Evolutionary conservation across 2,888 invertebrate species (phyloP).

Genomic region (Allacma fusca): DNA sequence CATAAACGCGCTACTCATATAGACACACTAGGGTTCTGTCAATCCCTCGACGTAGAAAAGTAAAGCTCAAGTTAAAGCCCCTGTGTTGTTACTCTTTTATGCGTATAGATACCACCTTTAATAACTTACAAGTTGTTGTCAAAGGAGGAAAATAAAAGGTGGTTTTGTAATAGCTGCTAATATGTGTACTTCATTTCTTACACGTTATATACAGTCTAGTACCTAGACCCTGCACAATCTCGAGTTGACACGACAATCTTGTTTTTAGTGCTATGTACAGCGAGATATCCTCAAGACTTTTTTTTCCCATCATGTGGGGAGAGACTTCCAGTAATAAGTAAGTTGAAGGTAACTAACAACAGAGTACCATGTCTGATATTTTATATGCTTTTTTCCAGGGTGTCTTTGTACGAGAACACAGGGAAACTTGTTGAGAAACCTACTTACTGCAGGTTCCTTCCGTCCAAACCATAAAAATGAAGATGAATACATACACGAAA

Average conservation of each 20-base stretch:
- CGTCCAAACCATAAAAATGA: background rate
- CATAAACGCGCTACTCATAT: too few species aligned
- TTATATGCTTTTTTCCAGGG: too few species aligned
- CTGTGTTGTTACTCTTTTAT: background rate
- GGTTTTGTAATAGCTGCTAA: background rate
- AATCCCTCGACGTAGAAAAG: background rate
- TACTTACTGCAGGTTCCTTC: background rate
- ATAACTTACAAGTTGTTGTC: slow-evolving; percentile 14
- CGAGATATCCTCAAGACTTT: background rate
- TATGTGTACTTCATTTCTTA: background rate
- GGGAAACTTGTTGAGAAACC: background rate
- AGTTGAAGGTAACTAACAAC: background rate
- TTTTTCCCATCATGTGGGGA: background rate
- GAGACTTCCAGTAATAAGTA: background rate
- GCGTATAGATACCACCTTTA: background rate
- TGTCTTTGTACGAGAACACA: too few species aligned
- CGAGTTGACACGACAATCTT: slow-evolving; percentile 17
- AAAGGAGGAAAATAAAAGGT: background rate
- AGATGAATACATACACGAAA: too few species aligned
- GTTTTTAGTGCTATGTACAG: background rate
- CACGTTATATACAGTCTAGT: background rate
- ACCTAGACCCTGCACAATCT: background rate
- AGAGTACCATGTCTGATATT: too few species aligned
- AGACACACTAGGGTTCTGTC: too few species aligned
- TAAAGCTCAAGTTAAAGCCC: background rate